Evolutionary conservation across 2,113 vertebrate genomes (phyloP).

Genomic region (Serinus canaria): DNA sequence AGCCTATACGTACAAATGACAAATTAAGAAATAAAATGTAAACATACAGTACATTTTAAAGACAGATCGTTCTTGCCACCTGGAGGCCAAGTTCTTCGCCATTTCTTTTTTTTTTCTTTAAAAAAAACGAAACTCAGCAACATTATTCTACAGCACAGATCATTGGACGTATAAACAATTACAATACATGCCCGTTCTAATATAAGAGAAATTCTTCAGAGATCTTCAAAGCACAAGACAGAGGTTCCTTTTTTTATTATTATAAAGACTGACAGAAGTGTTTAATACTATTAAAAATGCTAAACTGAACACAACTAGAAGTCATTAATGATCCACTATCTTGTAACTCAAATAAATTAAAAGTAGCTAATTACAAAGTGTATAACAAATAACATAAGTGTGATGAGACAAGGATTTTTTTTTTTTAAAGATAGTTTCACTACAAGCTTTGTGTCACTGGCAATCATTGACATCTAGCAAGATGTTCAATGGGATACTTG

Average conservation of each 20-base stretch:
- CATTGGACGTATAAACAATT: constrained; percentile 77
- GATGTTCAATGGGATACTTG: constrained; percentile 73
- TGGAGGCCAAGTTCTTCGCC: constrained; percentile 67
- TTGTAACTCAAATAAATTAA: constrained; percentile 80
- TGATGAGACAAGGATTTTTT: constrained; percentile 66
- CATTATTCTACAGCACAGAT: constrained; percentile 75
- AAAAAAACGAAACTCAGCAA: constrained; percentile 54
- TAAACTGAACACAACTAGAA: constrained; percentile 73
- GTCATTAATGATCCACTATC: constrained; percentile 76
- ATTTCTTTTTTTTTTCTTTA: constrained; percentile 49
- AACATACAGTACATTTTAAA: constrained; percentile 78
- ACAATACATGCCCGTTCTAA: constrained; percentile 80
- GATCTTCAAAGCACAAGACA: constrained; percentile 81
- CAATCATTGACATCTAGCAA: constrained; percentile 70
- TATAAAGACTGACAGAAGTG: constrained; percentile 76
- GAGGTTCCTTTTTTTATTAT: constrained; percentile 72
- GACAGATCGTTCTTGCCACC: constrained; percentile 68
- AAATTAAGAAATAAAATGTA: constrained; percentile 73
- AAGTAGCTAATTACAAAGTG: constrained; percentile 73
- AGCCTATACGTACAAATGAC: constrained; percentile 66
- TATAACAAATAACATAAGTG: constrained; percentile 71
- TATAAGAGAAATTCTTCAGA: constrained; percentile 74
- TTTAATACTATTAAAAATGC: constrained; percentile 77
- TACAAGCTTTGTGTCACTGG: constrained; percentile 76
- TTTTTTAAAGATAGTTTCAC: constrained; percentile 63